Evolutionary conservation across 2,113 vertebrate species (phyloP).

Genomic region (Trogon melanurus): DNA sequence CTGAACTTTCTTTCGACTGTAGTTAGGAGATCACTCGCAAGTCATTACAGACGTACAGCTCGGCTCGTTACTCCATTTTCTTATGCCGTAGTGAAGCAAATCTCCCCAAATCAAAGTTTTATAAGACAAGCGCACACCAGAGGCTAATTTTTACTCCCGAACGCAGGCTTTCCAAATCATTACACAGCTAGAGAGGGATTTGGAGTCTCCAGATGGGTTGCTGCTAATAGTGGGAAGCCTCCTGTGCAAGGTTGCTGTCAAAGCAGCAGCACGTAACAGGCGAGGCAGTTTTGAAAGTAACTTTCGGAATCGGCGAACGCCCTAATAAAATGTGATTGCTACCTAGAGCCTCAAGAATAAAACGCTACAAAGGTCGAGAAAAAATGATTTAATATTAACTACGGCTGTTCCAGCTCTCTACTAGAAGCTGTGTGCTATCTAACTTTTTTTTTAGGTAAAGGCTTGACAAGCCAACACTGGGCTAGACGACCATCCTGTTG

Average conservation of each 20-base stretch:
- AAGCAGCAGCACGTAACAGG: background rate
- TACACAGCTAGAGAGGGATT: background rate
- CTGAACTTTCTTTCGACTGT: constrained; percentile 43
- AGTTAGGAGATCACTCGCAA: constrained; percentile 37
- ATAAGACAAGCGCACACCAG: constrained; percentile 40
- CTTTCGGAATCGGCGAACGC: background rate
- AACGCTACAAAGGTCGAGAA: constrained; percentile 74
- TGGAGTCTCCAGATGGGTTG: background rate
- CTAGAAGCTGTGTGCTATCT: background rate
- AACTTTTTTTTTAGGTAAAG: background rate
- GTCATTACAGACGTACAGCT: constrained; percentile 3
- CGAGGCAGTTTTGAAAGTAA: background rate
- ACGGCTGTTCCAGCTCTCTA: constrained; percentile 58
- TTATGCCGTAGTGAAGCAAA: constrained; percentile 26
- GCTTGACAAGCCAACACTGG: background rate
- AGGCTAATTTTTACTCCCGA: background rate
- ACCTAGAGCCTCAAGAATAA: constrained; percentile 57
- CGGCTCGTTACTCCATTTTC: constrained; percentile 34
- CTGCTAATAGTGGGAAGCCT: constrained; percentile 38
- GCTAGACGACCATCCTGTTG: background rate
- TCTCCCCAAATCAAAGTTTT: constrained; percentile 42
- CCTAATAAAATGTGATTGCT: constrained; percentile 48
- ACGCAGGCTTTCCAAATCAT: background rate
- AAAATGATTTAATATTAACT: constrained; percentile 68
- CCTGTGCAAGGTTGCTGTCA: background rate